phyloP scores from a whole-genome alignment of 2,797 vertebrate species.

The Melanotaenia trifasciata region DNA sequence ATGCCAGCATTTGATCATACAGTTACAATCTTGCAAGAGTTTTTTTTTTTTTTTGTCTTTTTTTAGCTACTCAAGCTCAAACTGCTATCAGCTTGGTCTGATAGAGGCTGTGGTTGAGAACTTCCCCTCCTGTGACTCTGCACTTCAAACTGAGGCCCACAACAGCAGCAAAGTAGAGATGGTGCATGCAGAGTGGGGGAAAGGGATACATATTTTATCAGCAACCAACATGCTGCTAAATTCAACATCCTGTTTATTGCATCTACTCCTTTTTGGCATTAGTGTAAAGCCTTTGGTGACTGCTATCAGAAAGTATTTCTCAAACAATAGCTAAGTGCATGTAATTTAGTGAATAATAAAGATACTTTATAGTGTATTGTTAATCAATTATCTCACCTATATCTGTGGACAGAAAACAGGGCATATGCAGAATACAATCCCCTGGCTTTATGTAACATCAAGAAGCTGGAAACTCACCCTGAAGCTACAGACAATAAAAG shows the following conservation, averaged over 20 bases:
- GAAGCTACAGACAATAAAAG: slow-evolving; percentile 52
- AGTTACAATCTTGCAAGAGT: neutral
- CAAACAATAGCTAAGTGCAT: slow-evolving; percentile 20
- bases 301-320: slow-evolving; percentile 2
- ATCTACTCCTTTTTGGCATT: neutral
- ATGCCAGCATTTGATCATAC: slow-evolving; percentile 24
- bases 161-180: slow-evolving; percentile 21
- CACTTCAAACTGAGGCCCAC: neutral
- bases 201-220: slow-evolving; percentile 30
- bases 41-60: slow-evolving; percentile 2
- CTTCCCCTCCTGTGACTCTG: slow-evolving; percentile 41
- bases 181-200: slow-evolving; percentile 6
- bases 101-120: slow-evolving; percentile 44
- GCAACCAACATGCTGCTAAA: slow-evolving; percentile 24
- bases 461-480: slow-evolving; percentile 59
- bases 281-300: slow-evolving; percentile 5
- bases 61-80: slow-evolving; percentile 26
- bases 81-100: slow-evolving; percentile 33
- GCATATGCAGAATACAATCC: slow-evolving; percentile 43
- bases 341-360: slow-evolving; percentile 15
- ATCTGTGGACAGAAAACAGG: slow-evolving; percentile 27
- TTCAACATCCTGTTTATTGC: slow-evolving; percentile 56
- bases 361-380: neutral
- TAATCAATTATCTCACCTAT: slow-evolving; percentile 11
- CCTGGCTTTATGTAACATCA: slow-evolving; percentile 56